A percentile compares a stretch with the other conserved stretches of the same genome.
These are phyloP conservation scores for Propithecus perrieri DNA, from an alignment of 2,797 vertebrate species.

Conservation along the genomic window DNA sequence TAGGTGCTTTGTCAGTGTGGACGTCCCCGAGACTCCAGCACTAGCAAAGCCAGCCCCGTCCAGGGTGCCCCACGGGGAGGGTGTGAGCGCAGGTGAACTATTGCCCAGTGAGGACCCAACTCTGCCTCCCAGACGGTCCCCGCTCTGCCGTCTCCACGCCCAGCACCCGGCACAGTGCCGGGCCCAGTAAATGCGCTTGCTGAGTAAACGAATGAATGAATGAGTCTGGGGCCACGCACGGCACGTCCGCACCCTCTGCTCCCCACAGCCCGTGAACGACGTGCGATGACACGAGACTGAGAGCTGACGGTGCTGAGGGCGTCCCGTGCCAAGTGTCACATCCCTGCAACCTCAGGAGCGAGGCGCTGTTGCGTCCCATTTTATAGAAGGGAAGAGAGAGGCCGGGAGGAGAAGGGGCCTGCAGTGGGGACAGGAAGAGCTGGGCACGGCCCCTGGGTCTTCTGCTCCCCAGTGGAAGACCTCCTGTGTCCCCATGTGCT, in stretches of 20 bases:
- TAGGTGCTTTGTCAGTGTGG: not conserved
- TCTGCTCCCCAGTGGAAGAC: no score
- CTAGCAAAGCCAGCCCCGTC: not conserved
- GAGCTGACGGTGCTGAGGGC: not conserved
- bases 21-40: rapidly evolving
- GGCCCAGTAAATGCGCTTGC: not conserved
- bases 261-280: not conserved
- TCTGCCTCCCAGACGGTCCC: not conserved
- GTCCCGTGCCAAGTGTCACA: rapidly evolving
- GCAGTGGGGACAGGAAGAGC: no score
- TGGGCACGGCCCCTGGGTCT: not conserved
- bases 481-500: not conserved
- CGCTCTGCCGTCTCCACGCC: not conserved
- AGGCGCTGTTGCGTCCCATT: not conserved
- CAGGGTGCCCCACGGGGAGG: no score
- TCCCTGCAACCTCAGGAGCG: not conserved
- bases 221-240: not conserved
- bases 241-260: no score
- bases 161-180: not conserved
- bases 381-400: not conserved
- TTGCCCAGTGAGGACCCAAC: not conserved
- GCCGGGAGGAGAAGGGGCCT: not conserved
- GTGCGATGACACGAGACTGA: not conserved
- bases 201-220: not conserved
- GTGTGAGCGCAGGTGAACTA: not conserved